These are phyloP conservation scores for Darevskia mixta DNA, from an alignment of 2,797 vertebrate genomes.

Conservation along the genomic window DNA sequence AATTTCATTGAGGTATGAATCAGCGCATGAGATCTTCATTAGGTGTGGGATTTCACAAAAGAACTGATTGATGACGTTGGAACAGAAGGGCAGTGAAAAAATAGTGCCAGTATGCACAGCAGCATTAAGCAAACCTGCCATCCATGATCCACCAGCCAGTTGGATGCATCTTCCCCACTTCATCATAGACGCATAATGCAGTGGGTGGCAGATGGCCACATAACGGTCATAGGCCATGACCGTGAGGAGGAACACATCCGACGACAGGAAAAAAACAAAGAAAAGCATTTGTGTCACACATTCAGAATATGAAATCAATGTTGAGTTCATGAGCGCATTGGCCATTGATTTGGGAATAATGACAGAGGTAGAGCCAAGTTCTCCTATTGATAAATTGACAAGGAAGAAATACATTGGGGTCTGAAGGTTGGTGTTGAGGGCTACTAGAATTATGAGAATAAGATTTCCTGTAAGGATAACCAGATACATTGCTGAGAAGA, in stretches of 20 bases:
- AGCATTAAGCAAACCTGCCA: slow-evolving; percentile 11
- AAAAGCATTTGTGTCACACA: slow-evolving; percentile 21
- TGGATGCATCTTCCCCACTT: neutral
- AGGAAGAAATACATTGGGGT: slow-evolving; percentile 22
- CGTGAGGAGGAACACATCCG: slow-evolving; percentile 36
- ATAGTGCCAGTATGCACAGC: slow-evolving; percentile 20
- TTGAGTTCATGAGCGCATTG: neutral
- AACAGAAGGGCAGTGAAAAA: slow-evolving; percentile 14
- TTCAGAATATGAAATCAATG: slow-evolving; percentile 13
- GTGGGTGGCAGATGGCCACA: slow-evolving; percentile 26
- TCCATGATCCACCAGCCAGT: slow-evolving; percentile 11
- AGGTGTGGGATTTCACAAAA: slow-evolving; percentile 22
- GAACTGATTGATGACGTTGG: neutral
- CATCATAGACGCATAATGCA: slow-evolving; percentile 16
- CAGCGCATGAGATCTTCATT: slow-evolving; percentile 5
- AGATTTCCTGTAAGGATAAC: neutral
- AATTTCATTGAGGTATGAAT: slow-evolving; percentile 17
- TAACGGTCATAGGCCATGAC: slow-evolving; percentile 39
- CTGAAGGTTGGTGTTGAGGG: neutral
- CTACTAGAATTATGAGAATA: neutral
- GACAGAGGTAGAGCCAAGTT: slow-evolving; percentile 24
- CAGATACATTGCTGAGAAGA: slow-evolving; percentile 15
- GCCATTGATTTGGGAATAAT: slow-evolving; percentile 17
- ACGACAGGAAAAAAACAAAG: slow-evolving; percentile 23
- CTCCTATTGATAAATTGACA: slow-evolving; percentile 2